A percentile compares a stretch with the other conserved stretches of the same genome.
These are phyloP conservation scores for Coturnix japonica DNA, from an alignment of 2,113 vertebrate species.

Conservation along the genomic window DNA sequence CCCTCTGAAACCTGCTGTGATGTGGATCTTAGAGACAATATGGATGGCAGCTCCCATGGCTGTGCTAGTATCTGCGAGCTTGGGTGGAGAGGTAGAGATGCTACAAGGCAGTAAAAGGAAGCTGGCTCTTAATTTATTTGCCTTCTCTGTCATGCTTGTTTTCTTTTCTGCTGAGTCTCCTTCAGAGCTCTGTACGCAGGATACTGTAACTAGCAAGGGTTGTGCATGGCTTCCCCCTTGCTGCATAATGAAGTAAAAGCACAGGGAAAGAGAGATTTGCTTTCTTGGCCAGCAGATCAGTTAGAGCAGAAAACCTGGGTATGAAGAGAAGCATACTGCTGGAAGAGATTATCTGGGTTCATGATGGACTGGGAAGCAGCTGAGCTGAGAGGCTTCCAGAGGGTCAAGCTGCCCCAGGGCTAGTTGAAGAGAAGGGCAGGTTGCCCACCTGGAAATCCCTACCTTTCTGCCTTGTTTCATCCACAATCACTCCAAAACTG, in stretches of 20 bases:
- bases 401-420: slow-evolving; percentile 11
- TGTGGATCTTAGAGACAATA: background rate
- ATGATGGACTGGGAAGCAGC: background rate
- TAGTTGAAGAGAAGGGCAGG: background rate
- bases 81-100: background rate
- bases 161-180: background rate
- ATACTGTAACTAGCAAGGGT: background rate
- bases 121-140: background rate
- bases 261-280: background rate
- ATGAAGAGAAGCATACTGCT: background rate
- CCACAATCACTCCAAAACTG: background rate
- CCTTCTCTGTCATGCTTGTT: background rate
- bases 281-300: background rate
- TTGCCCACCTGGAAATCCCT: background rate
- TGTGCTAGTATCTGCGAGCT: background rate
- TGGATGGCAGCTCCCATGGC: background rate
- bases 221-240: background rate
- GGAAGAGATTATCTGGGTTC: background rate
- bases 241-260: background rate
- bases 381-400: background rate
- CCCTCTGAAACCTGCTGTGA: background rate
- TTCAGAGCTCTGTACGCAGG: background rate
- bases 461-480: background rate
- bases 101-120: background rate
- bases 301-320: background rate